Evolutionary conservation across 2,113 vertebrate genomes (phyloP), one percentile per base, ranked within the genome.

Genomic region (Lamprotornis superbus): DNA sequence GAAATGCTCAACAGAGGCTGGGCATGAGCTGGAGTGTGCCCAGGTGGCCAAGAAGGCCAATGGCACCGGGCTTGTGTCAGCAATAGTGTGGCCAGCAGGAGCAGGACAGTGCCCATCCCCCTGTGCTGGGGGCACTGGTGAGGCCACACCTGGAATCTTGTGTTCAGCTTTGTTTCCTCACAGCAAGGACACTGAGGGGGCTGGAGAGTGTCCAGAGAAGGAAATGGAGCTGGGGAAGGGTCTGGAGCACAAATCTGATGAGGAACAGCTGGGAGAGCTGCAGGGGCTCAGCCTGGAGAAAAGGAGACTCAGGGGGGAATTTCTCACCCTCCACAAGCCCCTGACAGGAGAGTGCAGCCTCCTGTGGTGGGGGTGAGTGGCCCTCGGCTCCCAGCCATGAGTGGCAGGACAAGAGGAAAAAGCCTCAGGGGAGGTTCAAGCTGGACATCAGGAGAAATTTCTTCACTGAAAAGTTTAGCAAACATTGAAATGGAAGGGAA

Each of bases 151-250:
- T 47, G 5, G 2, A 63, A 40, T 22, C 40, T 7, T 15, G 25
- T 4, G 17, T 7, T 49, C 7, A 7, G 9, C 5, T 55, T 55
- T 35, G 20, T 24, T 49, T 49, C 12, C 47, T 49, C 12, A 49
- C 22, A 49, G 23, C 23, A 49, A 49, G 44, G 47, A 23, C 23
- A 49, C 12, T 24, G 47, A 24, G 47, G 47, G 47, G 12, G 22
- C 5, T 22, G 16, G 46, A 47, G 3, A 0, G 0, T 9, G 15
- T 55, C 49, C 40, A 47, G 49, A 53, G 56, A 10, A 55, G 14
- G 15, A 11, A 63, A n/a, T 2, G 2, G 35, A 47, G 13, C 6
- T 55, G 23, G 2, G 23, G 2, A 35, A 63, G 40, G 20, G 7
- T 63, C 13, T 39, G 64, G 28, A 79, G 56, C 15, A 40, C 7